Percentiles rank a stretch among this genome's conserved stretches.
These are phyloP conservation scores for Prenolepis imparis DNA, from an alignment of 2,888 invertebrate species.

Conservation along the genomic window DNA sequence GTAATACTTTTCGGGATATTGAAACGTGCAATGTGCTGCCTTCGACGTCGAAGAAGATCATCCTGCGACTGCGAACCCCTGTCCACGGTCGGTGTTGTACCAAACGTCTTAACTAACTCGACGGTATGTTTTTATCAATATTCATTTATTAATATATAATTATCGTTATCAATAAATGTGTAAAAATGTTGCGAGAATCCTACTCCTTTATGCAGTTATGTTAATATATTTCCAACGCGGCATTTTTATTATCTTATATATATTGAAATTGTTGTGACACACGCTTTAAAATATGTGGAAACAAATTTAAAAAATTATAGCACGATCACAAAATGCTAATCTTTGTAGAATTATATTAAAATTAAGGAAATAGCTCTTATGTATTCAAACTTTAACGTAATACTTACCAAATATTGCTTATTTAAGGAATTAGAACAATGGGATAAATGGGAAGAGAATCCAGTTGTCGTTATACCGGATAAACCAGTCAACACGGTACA, in stretches of 20 bases:
- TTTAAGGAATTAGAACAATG: conserved; percentile 86
- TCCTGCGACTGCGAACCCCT: conserved; percentile 88
- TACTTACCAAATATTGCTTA: conserved; percentile 65
- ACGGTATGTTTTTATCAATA: conserved; percentile 37
- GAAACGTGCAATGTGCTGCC: conserved; percentile 89
- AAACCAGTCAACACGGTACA: conserved; percentile 87
- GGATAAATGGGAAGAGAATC: conserved; percentile 89
- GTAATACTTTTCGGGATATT: conserved; percentile 87
- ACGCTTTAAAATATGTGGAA: neutral
- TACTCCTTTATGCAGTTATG: neutral
- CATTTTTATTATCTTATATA: neutral
- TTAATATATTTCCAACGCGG: neutral
- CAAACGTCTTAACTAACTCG: conserved; percentile 76
- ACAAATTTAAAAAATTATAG: neutral
- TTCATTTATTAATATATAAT: neutral
- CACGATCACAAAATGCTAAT: neutral
- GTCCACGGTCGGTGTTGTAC: conserved; percentile 88
- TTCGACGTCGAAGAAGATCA: conserved; percentile 87
- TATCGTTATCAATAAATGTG: neutral
- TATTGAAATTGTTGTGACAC: neutral
- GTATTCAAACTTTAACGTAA: conserved; percentile 31
- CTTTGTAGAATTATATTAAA: neutral
- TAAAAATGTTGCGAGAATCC: neutral
- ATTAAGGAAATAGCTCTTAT: neutral
- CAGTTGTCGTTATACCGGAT: conserved; percentile 83